A percentile compares a stretch with the other conserved stretches of the same genome.
These are phyloP conservation scores for Gnatocerus cornutus DNA, from an alignment of 2,888 invertebrate species.

Conservation along the genomic window DNA sequence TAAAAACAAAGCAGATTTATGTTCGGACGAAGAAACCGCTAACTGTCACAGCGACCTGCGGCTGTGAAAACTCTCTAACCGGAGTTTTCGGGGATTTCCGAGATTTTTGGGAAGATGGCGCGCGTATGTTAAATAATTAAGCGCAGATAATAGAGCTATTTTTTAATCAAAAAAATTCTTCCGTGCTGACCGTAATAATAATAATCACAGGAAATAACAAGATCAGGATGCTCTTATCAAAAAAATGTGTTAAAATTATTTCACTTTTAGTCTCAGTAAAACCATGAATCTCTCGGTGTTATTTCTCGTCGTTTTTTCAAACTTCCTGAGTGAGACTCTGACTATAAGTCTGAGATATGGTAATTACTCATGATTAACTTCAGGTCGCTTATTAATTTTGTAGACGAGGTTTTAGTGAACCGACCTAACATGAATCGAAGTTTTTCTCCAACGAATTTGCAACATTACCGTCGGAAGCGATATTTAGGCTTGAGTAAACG, in stretches of 20 bases:
- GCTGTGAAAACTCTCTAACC: no score
- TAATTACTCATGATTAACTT: background rate
- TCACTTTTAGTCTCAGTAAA: constrained; percentile 3
- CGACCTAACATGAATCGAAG: constrained; percentile 23
- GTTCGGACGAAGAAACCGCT: no score
- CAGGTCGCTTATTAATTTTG: background rate
- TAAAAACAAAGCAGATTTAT: no score
- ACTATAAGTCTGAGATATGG: constrained; percentile 16
- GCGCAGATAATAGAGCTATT: no score
- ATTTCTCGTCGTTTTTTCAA: constrained; percentile 14
- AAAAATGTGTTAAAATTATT: constrained; percentile 14
- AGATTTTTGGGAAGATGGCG: no score
- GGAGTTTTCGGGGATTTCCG: no score
- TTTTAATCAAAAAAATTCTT: no score
- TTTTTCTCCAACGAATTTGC: constrained; percentile 4
- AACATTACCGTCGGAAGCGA: constrained; percentile 55
- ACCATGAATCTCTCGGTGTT: constrained; percentile 24
- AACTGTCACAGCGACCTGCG: no score
- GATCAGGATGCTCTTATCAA: constrained; percentile 30
- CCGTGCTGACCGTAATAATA: background rate
- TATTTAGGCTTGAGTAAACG: constrained; percentile 64
- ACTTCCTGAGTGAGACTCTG: constrained; percentile 3
- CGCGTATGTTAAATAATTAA: no score
- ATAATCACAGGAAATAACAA: constrained; percentile 18
- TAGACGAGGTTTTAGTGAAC: constrained; percentile 32